Percentiles rank a stretch among this genome's conserved stretches.
Conservation (phyloP, 2,888 invertebrate species). For the Tenthredo notha region DNA sequence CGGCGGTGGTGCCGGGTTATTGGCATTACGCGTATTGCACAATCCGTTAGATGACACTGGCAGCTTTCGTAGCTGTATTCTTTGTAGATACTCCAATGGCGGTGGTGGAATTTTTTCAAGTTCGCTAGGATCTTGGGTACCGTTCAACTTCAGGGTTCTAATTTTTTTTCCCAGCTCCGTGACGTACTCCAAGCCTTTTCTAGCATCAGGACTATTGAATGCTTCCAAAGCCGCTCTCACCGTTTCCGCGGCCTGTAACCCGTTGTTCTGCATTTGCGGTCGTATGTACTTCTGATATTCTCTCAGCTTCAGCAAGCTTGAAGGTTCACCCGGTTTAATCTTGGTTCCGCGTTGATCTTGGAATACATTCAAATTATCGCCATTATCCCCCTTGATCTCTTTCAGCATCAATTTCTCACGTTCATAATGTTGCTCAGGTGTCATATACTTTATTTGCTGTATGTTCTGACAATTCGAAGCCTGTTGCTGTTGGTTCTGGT, state of each 20-base stretch:
- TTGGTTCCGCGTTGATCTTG: not conserved
- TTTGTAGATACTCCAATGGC: conserved; percentile 11
- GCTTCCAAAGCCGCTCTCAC: conserved; percentile 63
- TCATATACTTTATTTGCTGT: not conserved
- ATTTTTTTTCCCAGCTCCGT: conserved; percentile 60
- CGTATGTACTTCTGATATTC: conserved; percentile 64
- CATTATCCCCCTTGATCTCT: conserved; percentile 44
- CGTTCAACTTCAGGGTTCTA: conserved; percentile 63
- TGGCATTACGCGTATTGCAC: conserved; percentile 66
- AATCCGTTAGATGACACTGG: conserved; percentile 68
- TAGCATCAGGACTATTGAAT: conserved; percentile 59
- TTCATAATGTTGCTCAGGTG: not conserved
- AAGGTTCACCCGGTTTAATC: conserved; percentile 57
- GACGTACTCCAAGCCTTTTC: conserved; percentile 65
- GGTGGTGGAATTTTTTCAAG: conserved; percentile 17
- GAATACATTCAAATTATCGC: not conserved
- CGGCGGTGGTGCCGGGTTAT: conserved; percentile 62
- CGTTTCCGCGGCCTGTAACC: conserved; percentile 68
- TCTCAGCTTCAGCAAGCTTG: conserved; percentile 69
- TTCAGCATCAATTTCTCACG: conserved; percentile 43
- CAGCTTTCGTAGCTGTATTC: conserved; percentile 25
- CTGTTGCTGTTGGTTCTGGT: conserved; percentile 6
- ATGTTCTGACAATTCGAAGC: not conserved
- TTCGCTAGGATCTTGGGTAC: conserved; percentile 64
- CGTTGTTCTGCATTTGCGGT: conserved; percentile 70